Evolutionary conservation across 1,140 invertebrate species (phyloP), one percentile per base, ranked within the genome.

Genomic region (Mizuhopecten yessoensis): DNA sequence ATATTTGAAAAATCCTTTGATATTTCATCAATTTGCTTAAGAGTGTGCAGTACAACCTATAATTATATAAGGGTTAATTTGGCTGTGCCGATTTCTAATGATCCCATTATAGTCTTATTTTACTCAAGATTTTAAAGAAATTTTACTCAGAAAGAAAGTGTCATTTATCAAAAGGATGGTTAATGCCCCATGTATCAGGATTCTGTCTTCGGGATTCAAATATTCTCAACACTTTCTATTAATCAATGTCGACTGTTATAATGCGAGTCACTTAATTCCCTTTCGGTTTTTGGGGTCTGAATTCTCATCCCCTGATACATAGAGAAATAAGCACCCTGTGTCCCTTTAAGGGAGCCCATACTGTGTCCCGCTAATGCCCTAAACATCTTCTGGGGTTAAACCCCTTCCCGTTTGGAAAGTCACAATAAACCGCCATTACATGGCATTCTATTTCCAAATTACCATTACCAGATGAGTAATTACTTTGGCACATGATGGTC

Each of bases 151-250:
- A 75, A 75, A 75, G 57, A 75, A 75, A 29, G 29, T 75, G 57
- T 75, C 57, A 75, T 75, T 75, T 75, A 75, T 75, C 7, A 75
- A 75, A 75, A 29, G 57, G 57, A 29, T 17, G 29, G 57, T n/a
- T 75, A 75, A 75, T 75, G 57, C 57, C 57, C 29, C n/a, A 75
- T 75, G 57, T 75, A 75, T 75, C 57, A 75, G 57, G 57, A 75
- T 75, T 29, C 57, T 45, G 23, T 75, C 57, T 5, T n/a, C 29
- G 29, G 57, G 29, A 75, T 75, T 75, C 57, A 75, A 75, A 75
- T 75, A 75, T 9, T 75, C 57, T 75, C 57, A 75, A 75, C 57
- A 29, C 3, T 75, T 75, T 75, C 57, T n/a, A 75, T 75, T 75
- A n/a, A 75, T 75, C 57, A 75, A n/a, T 75, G 57, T 75, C 57